These are phyloP conservation scores for Elaeidobius kamerunicus DNA, from an alignment of 2,888 invertebrate genomes.

Conservation along the genomic window DNA sequence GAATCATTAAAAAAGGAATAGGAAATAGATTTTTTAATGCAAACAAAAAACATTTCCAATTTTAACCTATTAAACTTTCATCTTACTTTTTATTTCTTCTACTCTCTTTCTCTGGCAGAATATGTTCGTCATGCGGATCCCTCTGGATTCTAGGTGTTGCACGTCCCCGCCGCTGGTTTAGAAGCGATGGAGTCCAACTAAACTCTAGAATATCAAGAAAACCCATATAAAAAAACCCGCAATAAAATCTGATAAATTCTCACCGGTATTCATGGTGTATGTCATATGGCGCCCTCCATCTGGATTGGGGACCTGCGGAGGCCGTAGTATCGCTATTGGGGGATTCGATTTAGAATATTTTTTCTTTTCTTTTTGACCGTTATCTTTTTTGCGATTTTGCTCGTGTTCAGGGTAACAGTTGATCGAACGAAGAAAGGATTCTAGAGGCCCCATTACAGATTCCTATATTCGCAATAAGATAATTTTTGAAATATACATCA, in stretches of 20 bases:
- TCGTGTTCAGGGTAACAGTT: slow-evolving; percentile 47
- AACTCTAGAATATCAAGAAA: slow-evolving; percentile 37
- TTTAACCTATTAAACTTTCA: too few relatives aligned
- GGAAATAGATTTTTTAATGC: too few relatives aligned
- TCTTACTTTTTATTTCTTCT: slow-evolving; percentile 32
- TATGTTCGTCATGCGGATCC: slow-evolving; percentile 29
- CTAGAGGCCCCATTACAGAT: slow-evolving; percentile 46
- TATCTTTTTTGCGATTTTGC: slow-evolving; percentile 37
- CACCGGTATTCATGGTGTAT: too few relatives aligned
- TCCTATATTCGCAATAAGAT: slow-evolving; percentile 28
- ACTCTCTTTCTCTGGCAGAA: slow-evolving; percentile 45
- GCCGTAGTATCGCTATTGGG: too few relatives aligned
- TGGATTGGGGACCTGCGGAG: too few relatives aligned
- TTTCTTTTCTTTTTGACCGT: slow-evolving; percentile 30
- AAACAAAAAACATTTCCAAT: too few relatives aligned
- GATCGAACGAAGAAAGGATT: slow-evolving; percentile 46
- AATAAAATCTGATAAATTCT: too few relatives aligned
- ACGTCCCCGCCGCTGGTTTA: slow-evolving; percentile 42
- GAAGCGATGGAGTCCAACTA: slow-evolving; percentile 48
- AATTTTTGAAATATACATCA: neutral
- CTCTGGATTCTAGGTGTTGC: slow-evolving; percentile 37
- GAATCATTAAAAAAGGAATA: too few relatives aligned
- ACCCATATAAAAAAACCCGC: too few relatives aligned
- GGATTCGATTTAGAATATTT: slow-evolving; percentile 25
- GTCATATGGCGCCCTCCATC: too few relatives aligned